Percentiles rank a stretch among this genome's conserved stretches.
Evolutionary conservation across 2,888 invertebrate species (phyloP).

Genomic region (Dasypolia templi): DNA sequence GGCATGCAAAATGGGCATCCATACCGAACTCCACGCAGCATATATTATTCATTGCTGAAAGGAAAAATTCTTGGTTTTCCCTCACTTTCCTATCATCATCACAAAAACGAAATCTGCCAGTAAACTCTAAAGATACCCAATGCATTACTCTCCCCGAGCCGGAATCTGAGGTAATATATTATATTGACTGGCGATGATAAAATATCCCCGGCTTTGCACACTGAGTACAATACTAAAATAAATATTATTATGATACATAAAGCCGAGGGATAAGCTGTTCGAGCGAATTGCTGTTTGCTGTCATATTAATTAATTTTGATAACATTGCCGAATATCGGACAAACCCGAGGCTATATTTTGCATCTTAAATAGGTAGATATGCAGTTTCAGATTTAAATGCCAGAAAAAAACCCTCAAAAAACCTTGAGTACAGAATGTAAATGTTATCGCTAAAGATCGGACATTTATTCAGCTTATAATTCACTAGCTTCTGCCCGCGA

Average conservation of each 20-base stretch:
- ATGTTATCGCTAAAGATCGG: neutral
- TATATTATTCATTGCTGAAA: conserved; percentile 6
- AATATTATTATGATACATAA: conserved; percentile 58
- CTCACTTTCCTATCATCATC: conserved; percentile 11
- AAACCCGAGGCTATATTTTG: conserved; percentile 32
- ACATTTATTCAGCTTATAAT: neutral
- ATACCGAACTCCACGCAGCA: too few relatives aligned
- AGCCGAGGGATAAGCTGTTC: conserved; percentile 48
- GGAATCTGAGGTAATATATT: conserved; percentile 43
- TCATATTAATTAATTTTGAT: conserved; percentile 57
- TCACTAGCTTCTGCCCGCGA: too few relatives aligned
- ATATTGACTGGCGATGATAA: conserved; percentile 50
- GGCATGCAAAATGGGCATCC: neutral
- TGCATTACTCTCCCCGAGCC: conserved; percentile 31
- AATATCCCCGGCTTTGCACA: conserved; percentile 44
- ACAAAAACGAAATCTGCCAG: conserved; percentile 23
- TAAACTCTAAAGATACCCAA: conserved; percentile 39
- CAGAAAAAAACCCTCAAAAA: neutral
- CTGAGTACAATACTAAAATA: conserved; percentile 56
- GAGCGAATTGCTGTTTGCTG: conserved; percentile 47
- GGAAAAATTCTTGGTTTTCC: conserved; percentile 6
- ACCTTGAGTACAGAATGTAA: neutral
- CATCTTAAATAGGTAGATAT: conserved; percentile 16
- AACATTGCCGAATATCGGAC: conserved; percentile 50
- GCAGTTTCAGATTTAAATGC: conserved; percentile 13